A percentile compares a stretch with the other conserved stretches of the same genome.
Conservation (phyloP, 2,113 vertebrate genomes). For the cattle (Bos taurus) region ARS-UCD2.0 NC_037346.1:6239001-6239500, state of each 20-base stretch:
- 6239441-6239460: background rate
- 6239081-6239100: background rate
- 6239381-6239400: background rate
- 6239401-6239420: background rate
- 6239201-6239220: background rate
- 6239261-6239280: background rate
- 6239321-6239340: background rate
- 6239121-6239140: background rate
- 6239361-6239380: background rate
- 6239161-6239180: background rate
- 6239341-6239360: background rate
- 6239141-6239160: background rate
- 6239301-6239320: background rate
- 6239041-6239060: background rate
- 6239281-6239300: background rate
- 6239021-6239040: background rate
- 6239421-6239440: background rate
- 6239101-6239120: background rate
- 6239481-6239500: background rate
- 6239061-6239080: background rate
- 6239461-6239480: background rate
- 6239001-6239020: background rate
- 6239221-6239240: background rate
- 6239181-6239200: background rate
- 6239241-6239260: background rate